Percentiles rank a stretch among this genome's conserved stretches.
Conservation (phyloP, 2,888 invertebrate genomes). For the Bombylius discolor region DNA sequence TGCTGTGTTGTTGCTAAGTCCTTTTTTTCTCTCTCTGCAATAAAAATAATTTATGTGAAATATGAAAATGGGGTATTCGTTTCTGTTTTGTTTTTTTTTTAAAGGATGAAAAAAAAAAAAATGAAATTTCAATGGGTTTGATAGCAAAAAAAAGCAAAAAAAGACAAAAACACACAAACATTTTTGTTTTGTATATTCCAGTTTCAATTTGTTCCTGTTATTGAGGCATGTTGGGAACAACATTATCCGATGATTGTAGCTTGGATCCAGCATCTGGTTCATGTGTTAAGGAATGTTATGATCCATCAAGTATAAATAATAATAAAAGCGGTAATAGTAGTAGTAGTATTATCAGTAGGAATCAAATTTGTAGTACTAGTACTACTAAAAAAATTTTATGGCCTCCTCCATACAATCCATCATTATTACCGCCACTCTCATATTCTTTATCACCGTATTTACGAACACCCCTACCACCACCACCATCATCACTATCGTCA, state of each 20-base stretch:
- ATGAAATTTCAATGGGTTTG: too few species aligned
- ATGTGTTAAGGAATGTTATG: constrained; percentile 9
- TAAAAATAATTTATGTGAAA: too few species aligned
- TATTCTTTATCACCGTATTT: background rate
- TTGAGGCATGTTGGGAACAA: constrained; percentile 18
- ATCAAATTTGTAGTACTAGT: background rate
- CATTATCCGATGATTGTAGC: constrained; percentile 14
- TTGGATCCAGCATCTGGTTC: constrained; percentile 16
- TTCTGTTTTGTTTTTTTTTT: too few species aligned
- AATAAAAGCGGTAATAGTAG: background rate
- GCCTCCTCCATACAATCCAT: constrained; percentile 3
- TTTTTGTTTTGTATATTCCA: too few species aligned
- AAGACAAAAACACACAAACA: too few species aligned
- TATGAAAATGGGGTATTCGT: too few species aligned
- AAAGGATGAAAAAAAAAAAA: too few species aligned
- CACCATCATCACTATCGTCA: background rate
- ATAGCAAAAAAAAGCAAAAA: too few species aligned
- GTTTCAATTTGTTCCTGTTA: too few species aligned
- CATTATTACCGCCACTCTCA: background rate
- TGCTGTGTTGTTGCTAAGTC: too few species aligned
- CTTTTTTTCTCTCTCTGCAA: too few species aligned
- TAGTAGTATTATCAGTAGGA: background rate
- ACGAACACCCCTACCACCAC: background rate
- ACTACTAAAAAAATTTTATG: constrained; percentile 4
- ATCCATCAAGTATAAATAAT: background rate